Evolutionary conservation across 1,140 invertebrate species (phyloP), one percentile per base, ranked within the genome.

Genomic region (Diploscapter pachys): DNA sequence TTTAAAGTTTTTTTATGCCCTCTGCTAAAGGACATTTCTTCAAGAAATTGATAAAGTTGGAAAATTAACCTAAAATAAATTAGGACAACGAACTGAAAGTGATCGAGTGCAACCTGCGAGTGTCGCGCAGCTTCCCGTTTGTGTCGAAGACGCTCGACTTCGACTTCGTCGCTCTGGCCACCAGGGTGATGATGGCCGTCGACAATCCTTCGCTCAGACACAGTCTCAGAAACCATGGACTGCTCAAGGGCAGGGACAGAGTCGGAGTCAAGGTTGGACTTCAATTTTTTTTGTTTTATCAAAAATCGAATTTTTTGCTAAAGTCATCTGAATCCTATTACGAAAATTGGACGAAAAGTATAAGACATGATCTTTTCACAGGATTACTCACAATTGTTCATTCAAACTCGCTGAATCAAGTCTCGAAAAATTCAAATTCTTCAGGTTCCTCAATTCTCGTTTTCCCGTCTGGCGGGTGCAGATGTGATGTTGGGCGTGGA

Each of bases 401-500:
- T 31, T 31, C 31, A 31, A 31, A 31, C 31, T 31, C 31, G 31
- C 31, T 31, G 31, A 31, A 31, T 31, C 31, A 31, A 31, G 31
- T 31, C 31, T 31, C 31, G 31, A 31, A 31, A 31, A 31, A 31
- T 31, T 31, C 31, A 31, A 31, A 31, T 66, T 71, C 31, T 31
- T 5, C 54, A 71, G 69, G 69, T 69, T 0, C 94, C 97, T 0
- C 95, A 98, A 79, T 99, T 99, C 87, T 98, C 96, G 2, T 99
- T 98, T 86, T 96, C 95, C 3, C 90, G 96, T 78, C 88, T 99
- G 49, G 92, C 93, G 69, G 94, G 91, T 67, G 96, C 96, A 59
- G 96, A 99, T 89, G 95, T 98, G 0, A 93, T 93, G 86, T 88
- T 98, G 72, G 97, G 97, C 0, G 96, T 99, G 0, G 96, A 98